Percentiles rank a stretch among this genome's conserved stretches.
phyloP scores from a whole-genome alignment of 2,888 invertebrate genomes.

The Campoletis raptor region DNA sequence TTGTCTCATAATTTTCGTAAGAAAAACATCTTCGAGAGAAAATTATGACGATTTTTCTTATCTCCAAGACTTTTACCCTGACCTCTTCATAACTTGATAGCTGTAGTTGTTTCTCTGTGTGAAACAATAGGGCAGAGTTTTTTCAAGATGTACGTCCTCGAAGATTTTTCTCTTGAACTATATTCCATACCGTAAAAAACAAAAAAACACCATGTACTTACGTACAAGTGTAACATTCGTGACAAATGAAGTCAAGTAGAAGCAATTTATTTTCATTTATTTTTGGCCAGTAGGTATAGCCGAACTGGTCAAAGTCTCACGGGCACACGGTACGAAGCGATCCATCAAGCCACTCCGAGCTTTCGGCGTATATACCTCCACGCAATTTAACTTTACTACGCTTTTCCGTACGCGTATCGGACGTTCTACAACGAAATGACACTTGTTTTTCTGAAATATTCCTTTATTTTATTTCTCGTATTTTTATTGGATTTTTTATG shows the following conservation, averaged over 20 bases:
- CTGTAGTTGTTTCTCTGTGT: not conserved
- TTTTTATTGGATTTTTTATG: not conserved
- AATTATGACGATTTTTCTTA: not conserved
- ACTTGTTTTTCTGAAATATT: not conserved
- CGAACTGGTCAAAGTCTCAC: slow-evolving; percentile 58
- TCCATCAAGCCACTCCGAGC: slow-evolving; percentile 73
- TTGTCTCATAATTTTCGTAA: not conserved
- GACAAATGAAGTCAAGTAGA: slow-evolving; percentile 65
- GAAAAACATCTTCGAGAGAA: not conserved
- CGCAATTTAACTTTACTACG: slow-evolving; percentile 51
- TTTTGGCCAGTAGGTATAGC: slow-evolving; percentile 54
- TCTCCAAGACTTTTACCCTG: not conserved
- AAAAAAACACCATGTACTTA: not conserved
- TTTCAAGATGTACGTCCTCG: not conserved
- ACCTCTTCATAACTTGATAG: not conserved
- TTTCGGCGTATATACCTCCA: slow-evolving; percentile 59
- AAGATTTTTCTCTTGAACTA: not conserved
- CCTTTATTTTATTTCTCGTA: not conserved
- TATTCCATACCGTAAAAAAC: not conserved
- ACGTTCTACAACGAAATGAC: not conserved
- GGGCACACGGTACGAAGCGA: slow-evolving; percentile 59
- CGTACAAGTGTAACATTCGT: slow-evolving; percentile 15
- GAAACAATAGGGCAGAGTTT: not conserved
- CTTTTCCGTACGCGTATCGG: not conserved
- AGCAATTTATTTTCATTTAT: slow-evolving; percentile 75